A percentile compares a stretch with the other conserved stretches of the same genome.
Evolutionary conservation across 1,140 invertebrate genomes (phyloP).

Genomic region (Chironomus tepperi): DNA sequence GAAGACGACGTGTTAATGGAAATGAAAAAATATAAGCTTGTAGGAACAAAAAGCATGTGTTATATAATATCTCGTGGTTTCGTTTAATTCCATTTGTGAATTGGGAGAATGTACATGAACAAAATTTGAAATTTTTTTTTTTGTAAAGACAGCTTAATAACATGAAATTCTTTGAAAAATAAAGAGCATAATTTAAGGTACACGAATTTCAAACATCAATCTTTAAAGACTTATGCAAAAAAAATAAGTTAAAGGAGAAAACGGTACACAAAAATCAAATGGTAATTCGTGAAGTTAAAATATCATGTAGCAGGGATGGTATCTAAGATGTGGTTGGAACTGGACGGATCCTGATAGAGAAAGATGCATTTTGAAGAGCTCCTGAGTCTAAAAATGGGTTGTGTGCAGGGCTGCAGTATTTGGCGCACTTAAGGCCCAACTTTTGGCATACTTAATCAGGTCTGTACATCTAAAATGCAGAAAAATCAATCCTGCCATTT

Average conservation of each 20-base stretch:
- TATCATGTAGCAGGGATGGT: neutral
- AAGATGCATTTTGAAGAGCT: no score
- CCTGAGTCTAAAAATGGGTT: no score
- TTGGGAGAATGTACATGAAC: neutral
- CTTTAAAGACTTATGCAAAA: neutral
- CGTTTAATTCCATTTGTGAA: neutral
- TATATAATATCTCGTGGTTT: neutral
- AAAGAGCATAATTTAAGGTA: neutral
- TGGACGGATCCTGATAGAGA: no score
- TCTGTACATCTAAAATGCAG: no score
- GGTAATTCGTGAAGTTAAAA: neutral
- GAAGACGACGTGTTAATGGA: no score
- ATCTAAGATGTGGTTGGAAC: no score
- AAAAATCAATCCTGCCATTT: no score
- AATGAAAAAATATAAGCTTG: no score
- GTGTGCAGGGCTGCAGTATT: no score
- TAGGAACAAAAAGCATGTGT: no score
- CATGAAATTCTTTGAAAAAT: neutral
- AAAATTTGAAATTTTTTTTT: neutral
- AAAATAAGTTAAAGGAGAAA: neutral
- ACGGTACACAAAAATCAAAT: neutral
- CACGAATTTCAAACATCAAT: neutral
- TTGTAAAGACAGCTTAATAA: neutral
- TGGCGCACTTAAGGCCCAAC: no score
- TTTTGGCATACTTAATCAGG: no score